These are phyloP conservation scores for Bradypus variegatus DNA, from an alignment of 2,797 vertebrate genomes.

Conservation along the genomic window DNA sequence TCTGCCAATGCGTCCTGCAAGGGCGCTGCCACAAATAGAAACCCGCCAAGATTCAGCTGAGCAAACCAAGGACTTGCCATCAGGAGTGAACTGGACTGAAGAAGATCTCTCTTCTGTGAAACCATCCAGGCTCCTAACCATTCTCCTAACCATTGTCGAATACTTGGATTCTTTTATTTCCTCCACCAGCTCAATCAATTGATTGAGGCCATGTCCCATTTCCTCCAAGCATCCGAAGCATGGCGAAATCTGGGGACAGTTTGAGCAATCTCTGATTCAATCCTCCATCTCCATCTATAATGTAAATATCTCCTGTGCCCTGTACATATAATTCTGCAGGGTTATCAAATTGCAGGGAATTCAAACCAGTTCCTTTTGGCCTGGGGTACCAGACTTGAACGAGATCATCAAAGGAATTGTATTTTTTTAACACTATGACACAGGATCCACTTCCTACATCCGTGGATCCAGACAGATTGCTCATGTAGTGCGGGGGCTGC, in stretches of 20 bases:
- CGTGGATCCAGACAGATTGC: slow-evolving; percentile 89
- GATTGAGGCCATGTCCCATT: slow-evolving; percentile 82
- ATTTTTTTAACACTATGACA: slow-evolving; percentile 90
- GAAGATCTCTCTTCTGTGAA: slow-evolving; percentile 90
- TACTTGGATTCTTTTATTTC: slow-evolving; percentile 89
- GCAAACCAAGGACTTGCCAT: slow-evolving; percentile 85
- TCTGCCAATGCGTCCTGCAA: slow-evolving; percentile 82
- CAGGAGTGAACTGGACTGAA: slow-evolving; percentile 86
- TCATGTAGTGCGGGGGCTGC: slow-evolving; percentile 72
- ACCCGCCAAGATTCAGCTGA: slow-evolving; percentile 85
- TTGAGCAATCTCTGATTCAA: slow-evolving; percentile 95
- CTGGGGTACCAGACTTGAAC: slow-evolving; percentile 83
- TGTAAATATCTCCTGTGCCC: slow-evolving; percentile 85
- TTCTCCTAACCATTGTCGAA: slow-evolving; percentile 88
- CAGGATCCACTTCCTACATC: slow-evolving; percentile 88
- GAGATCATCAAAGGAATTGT: slow-evolving; percentile 83
- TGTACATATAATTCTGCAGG: slow-evolving; percentile 91
- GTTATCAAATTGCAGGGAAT: slow-evolving; percentile 91
- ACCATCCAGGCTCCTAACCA: slow-evolving; percentile 93
- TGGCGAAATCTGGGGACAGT: slow-evolving; percentile 81
- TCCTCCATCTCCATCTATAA: slow-evolving; percentile 95
- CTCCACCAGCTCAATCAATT: slow-evolving; percentile 88
- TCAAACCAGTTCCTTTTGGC: slow-evolving; percentile 83
- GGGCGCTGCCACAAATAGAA: slow-evolving; percentile 82
- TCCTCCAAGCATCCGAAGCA: slow-evolving; percentile 86